Conservation (phyloP, 2,888 invertebrate genomes). For the Drosophila suboccidentalis region DNA sequence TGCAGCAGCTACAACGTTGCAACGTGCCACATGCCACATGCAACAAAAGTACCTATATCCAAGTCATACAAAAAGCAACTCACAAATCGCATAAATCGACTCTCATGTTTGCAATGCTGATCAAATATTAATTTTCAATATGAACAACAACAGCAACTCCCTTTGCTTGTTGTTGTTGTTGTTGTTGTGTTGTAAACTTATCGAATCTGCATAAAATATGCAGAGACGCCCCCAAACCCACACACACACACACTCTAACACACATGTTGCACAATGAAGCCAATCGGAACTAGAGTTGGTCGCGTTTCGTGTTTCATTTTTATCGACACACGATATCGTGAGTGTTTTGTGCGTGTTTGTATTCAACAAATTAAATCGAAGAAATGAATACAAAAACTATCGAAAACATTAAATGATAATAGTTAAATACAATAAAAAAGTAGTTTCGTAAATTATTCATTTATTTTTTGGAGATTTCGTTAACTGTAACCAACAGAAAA, state of each 20-base stretch:
- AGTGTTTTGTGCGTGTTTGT: background rate
- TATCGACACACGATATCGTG: conserved; percentile 7
- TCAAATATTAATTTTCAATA: conserved; percentile 77
- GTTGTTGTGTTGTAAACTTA: conserved; percentile 50
- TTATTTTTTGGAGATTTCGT: no score
- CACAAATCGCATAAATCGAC: conserved; percentile 32
- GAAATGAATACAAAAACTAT: background rate
- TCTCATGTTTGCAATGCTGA: conserved; percentile 44
- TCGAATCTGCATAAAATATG: conserved; percentile 70
- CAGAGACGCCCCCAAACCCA: conserved; percentile 32
- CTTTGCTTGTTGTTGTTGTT: conserved; percentile 30
- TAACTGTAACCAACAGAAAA: no score
- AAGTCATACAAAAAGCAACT: conserved; percentile 12
- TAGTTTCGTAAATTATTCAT: no score
- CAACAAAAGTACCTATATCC: background rate
- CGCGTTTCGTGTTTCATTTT: background rate
- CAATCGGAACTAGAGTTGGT: conserved; percentile 13
- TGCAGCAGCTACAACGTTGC: conserved; percentile 39
- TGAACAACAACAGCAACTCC: conserved; percentile 30
- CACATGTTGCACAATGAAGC: conserved; percentile 50
- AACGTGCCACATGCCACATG: conserved; percentile 12
- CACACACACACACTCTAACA: conserved; percentile 23
- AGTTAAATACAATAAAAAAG: no score
- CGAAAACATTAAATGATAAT: background rate
- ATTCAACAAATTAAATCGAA: background rate